Conservation (phyloP, 2,797 vertebrate species). For the Onychomys torridus region DNA sequence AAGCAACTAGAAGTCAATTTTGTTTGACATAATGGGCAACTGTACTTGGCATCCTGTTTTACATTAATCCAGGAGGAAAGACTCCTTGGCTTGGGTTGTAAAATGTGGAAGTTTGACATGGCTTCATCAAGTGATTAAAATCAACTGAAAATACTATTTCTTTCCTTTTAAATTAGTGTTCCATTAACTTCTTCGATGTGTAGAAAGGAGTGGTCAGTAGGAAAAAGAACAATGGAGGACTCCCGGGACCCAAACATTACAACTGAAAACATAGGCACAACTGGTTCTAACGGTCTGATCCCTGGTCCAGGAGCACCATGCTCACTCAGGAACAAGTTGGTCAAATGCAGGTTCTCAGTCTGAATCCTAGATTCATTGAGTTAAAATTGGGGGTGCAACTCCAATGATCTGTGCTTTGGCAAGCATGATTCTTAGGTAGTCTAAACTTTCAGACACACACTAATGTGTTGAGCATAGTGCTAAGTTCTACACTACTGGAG, state of each 20-base stretch:
- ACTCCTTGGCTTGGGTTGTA: neutral
- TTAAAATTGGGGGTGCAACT: neutral
- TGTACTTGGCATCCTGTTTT: neutral
- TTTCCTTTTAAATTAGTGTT: slow-evolving; percentile 30
- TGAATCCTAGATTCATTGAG: neutral
- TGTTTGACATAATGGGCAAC: neutral
- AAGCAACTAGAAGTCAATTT: neutral
- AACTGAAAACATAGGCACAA: neutral
- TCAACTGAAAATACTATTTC: neutral
- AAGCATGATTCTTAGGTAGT: neutral
- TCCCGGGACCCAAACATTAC: neutral
- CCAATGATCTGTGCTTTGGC: neutral
- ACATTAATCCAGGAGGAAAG: slow-evolving; percentile 10
- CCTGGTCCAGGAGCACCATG: neutral
- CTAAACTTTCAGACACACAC: neutral
- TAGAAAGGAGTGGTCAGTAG: neutral
- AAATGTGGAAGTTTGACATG: neutral
- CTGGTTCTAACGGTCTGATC: neutral
- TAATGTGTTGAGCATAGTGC: neutral
- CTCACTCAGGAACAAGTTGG: neutral
- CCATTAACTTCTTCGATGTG: neutral
- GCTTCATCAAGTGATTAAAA: slow-evolving; percentile 21
- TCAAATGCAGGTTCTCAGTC: neutral
- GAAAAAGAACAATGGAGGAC: neutral
- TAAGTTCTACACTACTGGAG: neutral